Conservation (phyloP, 2,888 invertebrate species). For the Adela reaumurella region DNA sequence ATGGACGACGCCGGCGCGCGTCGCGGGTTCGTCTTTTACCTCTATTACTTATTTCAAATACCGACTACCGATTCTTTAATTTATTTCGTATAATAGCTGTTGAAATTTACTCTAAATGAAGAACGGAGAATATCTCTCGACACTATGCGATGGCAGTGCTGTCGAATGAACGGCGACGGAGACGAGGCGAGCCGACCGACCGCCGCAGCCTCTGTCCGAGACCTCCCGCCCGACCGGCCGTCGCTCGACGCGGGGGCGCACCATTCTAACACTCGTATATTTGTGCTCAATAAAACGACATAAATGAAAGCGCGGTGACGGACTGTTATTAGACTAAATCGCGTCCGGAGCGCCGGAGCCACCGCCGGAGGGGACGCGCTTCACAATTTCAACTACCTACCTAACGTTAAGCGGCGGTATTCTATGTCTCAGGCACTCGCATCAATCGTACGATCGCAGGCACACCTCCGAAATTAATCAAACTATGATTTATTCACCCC, state of each 20-base stretch:
- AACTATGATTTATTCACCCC: conserved; percentile 52
- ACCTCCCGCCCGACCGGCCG: not conserved
- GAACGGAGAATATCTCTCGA: not conserved
- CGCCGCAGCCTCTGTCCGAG: not conserved
- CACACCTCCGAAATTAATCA: conserved; percentile 7
- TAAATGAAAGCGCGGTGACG: not conserved
- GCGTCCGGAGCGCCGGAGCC: conserved; percentile 13
- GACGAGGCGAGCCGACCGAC: not conserved
- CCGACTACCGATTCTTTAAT: not conserved
- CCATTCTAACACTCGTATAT: not conserved
- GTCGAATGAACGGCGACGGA: not conserved
- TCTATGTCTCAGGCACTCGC: conserved; percentile 51
- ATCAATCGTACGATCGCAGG: conserved; percentile 23
- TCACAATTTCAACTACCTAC: conserved; percentile 56
- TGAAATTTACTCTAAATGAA: not conserved
- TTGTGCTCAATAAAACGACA: not conserved
- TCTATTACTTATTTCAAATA: not conserved
- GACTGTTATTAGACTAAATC: not conserved
- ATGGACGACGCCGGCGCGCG: conserved; percentile 8
- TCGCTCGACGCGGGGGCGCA: not conserved
- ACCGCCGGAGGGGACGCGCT: conserved; percentile 36
- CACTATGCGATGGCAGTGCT: not conserved
- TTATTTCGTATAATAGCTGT: not conserved
- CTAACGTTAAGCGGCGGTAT: conserved; percentile 56
- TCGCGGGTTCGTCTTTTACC: conserved; percentile 4